Evolutionary conservation across 2,888 invertebrate genomes (phyloP).

Genomic region (Eledone cirrhosa): DNA sequence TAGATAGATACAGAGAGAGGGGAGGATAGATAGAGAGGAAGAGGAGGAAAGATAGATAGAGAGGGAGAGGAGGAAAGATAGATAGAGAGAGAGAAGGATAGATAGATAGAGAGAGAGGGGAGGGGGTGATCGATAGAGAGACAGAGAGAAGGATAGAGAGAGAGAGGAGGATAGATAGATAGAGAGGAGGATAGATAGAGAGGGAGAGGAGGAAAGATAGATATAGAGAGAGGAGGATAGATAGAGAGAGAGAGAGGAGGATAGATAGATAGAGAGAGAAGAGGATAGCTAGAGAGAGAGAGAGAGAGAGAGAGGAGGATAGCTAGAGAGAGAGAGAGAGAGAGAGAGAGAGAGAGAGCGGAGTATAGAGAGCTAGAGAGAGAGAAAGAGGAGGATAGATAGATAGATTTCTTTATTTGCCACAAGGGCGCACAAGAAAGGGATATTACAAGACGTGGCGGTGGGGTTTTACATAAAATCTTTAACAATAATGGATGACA

Average conservation of each 20-base stretch:
- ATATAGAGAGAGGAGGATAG: not conserved
- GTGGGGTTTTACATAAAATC: too few species aligned
- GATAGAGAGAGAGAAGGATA: not conserved
- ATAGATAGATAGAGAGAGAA: not conserved
- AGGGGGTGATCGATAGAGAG: not conserved
- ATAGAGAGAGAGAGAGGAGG: not conserved
- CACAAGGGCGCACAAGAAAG: too few species aligned
- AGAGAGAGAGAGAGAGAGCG: too few species aligned
- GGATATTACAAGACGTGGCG: too few species aligned
- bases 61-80: not conserved
- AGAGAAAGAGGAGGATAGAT: too few species aligned
- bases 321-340: too few species aligned
- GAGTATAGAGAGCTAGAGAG: too few species aligned
- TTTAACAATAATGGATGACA: too few species aligned
- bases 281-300: not conserved
- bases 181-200: not conserved
- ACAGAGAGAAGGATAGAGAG: not conserved
- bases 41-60: not conserved
- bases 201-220: not conserved
- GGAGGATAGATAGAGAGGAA: too few species aligned
- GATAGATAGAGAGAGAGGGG: not conserved
- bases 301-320: not conserved
- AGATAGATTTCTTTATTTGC: too few species aligned
- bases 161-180: not conserved
- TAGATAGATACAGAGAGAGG: not conserved